Evolutionary conservation across 1,140 invertebrate species (phyloP).

Genomic region (Apis florea): DNA sequence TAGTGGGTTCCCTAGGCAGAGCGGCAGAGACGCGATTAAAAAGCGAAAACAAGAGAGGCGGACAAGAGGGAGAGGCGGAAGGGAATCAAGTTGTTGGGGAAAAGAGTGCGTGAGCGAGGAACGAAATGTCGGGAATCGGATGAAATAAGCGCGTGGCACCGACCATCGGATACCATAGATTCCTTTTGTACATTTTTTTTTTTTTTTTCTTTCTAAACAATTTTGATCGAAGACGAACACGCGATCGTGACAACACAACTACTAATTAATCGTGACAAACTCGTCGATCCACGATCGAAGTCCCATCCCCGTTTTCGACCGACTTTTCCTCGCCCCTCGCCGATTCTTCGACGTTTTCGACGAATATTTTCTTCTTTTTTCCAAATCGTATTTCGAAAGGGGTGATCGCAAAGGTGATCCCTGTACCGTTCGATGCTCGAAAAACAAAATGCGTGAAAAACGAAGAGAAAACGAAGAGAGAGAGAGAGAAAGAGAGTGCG

Average conservation of each 20-base stretch:
- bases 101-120: neutral
- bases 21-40: constrained; percentile 67
- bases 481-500: too few relatives aligned
- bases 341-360: neutral
- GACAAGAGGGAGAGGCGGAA: neutral
- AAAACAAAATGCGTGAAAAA: too few relatives aligned
- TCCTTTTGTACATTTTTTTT: neutral
- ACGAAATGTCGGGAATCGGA: constrained; percentile 13
- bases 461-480: too few relatives aligned
- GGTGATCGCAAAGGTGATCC: neutral
- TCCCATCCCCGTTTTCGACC: neutral
- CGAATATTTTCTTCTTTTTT: neutral
- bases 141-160: neutral
- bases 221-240: neutral
- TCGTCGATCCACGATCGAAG: neutral
- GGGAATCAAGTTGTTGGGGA: neutral
- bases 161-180: neutral
- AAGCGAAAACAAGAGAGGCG: neutral
- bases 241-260: neutral
- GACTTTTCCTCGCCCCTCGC: neutral
- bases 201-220: neutral
- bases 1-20: constrained; percentile 79
- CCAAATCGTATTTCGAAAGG: too few relatives aligned
- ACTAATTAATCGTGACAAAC: neutral
- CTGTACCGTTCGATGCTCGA: neutral